These are phyloP conservation scores for Pemphredon lugubris DNA, from an alignment of 2,888 invertebrate genomes.

Conservation along the genomic window DNA sequence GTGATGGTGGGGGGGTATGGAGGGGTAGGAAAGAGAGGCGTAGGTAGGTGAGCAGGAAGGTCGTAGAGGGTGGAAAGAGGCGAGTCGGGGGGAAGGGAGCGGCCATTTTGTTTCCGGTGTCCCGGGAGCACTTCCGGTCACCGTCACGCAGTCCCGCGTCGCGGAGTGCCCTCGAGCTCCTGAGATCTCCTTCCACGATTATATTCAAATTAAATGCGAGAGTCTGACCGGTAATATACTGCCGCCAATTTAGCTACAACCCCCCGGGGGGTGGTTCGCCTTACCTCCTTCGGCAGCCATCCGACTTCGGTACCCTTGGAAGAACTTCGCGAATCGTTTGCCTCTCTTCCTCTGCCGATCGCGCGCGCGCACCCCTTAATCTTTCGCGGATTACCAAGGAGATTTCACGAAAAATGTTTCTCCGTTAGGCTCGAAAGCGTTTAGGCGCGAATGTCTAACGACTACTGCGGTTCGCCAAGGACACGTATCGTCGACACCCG, in stretches of 20 bases:
- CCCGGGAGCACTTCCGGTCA: conserved; percentile 80
- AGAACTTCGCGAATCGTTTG: conserved; percentile 43
- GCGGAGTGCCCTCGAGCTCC: conserved; percentile 73
- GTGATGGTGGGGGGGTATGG: too few relatives aligned
- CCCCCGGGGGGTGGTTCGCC: conserved; percentile 76
- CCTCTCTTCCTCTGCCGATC: conserved; percentile 16
- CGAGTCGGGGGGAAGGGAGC: conserved; percentile 58
- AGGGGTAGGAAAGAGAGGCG: conserved; percentile 34
- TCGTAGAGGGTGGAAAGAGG: conserved; percentile 53
- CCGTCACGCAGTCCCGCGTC: conserved; percentile 79
- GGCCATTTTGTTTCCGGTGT: conserved; percentile 80
- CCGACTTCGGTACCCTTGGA: conserved; percentile 41
- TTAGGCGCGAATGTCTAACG: too few relatives aligned
- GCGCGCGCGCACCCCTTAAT: too few relatives aligned
- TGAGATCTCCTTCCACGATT: conserved; percentile 79
- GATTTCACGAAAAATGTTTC: too few relatives aligned
- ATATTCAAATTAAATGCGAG: conserved; percentile 81
- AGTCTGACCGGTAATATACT: conserved; percentile 80
- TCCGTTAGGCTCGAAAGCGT: too few relatives aligned
- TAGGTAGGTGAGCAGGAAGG: conserved; percentile 41
- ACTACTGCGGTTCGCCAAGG: background rate
- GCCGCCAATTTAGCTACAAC: conserved; percentile 80
- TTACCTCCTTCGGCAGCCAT: conserved; percentile 60
- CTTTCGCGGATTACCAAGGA: too few relatives aligned
- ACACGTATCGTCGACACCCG: background rate